These are phyloP conservation scores for Podarcis muralis DNA, from an alignment of 2,113 vertebrate genomes.

Conservation along the genomic window DNA sequence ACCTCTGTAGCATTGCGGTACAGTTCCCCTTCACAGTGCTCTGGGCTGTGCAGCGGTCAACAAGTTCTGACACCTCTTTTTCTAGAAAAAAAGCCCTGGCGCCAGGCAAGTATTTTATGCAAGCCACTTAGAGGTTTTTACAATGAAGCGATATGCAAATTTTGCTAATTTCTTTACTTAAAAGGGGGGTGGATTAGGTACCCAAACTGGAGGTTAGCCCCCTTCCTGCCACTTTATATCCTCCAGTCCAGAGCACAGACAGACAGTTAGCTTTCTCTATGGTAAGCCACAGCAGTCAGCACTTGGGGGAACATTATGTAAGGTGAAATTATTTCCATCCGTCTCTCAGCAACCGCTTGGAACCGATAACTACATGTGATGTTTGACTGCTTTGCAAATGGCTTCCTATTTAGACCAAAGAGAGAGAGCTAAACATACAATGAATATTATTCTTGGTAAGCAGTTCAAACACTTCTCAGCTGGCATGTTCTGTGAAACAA, in stretches of 20 bases:
- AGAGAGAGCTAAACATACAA: constrained; percentile 47
- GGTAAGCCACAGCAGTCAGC: constrained; percentile 28
- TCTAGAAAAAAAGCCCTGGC: too few relatives aligned
- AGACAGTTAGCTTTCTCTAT: not conserved
- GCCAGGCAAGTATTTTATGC: too few relatives aligned
- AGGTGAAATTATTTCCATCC: constrained; percentile 34
- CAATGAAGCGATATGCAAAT: too few relatives aligned
- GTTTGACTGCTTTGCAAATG: constrained; percentile 29
- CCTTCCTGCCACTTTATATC: not conserved
- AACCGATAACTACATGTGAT: constrained; percentile 29
- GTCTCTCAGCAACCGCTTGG: constrained; percentile 21
- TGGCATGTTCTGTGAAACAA: constrained; percentile 70
- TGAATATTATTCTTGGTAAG: constrained; percentile 70
- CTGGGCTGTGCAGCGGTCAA: too few relatives aligned
- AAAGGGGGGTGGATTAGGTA: too few relatives aligned
- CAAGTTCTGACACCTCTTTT: too few relatives aligned
- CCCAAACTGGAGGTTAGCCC: too few relatives aligned
- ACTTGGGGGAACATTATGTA: constrained; percentile 8
- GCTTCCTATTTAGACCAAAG: constrained; percentile 28
- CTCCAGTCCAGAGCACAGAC: not conserved
- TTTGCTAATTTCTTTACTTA: too few relatives aligned
- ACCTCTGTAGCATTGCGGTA: too few relatives aligned
- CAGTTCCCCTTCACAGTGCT: too few relatives aligned
- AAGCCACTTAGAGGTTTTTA: too few relatives aligned
- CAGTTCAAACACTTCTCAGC: constrained; percentile 67